These are phyloP conservation scores for Aleiodes sp. DNA, from an alignment of 1,140 invertebrate species.

Conservation along the genomic window DNA sequence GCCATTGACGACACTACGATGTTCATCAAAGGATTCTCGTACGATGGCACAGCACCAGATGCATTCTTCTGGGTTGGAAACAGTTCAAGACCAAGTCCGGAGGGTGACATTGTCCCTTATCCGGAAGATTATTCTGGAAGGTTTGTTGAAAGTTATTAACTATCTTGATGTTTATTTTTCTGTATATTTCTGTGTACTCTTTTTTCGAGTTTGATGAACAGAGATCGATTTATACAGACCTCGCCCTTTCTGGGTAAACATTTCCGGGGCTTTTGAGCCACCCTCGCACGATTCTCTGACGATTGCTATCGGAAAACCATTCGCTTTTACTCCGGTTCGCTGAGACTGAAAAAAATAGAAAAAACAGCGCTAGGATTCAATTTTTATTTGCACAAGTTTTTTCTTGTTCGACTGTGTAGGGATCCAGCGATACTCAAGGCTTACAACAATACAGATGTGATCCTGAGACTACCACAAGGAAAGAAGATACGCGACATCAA, in stretches of 20 bases:
- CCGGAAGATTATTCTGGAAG: conserved; percentile 74
- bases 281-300: conserved; percentile 1
- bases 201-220: background rate
- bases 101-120: conserved; percentile 85
- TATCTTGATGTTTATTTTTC: no score
- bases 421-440: conserved; percentile 79
- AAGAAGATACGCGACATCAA: conserved; percentile 86
- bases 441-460: conserved; percentile 82
- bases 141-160: no score
- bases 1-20: conserved; percentile 88
- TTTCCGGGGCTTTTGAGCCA: conserved; percentile 12
- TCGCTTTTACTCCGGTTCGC: background rate
- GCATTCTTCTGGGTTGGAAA: conserved; percentile 91
- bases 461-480: conserved; percentile 83
- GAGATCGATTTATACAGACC: background rate
- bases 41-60: conserved; percentile 85
- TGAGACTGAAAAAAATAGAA: background rate
- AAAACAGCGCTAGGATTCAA: conserved; percentile 2
- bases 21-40: conserved; percentile 86
- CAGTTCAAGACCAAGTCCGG: conserved; percentile 76
- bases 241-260: background rate
- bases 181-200: background rate
- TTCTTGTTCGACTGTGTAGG: conserved; percentile 65
- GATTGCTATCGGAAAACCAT: conserved; percentile 20
- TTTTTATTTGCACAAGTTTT: conserved; percentile 1